Base-by-base conservation (phyloP, 2,888 invertebrate genomes). In the Eustalomyia histrio region DNA sequence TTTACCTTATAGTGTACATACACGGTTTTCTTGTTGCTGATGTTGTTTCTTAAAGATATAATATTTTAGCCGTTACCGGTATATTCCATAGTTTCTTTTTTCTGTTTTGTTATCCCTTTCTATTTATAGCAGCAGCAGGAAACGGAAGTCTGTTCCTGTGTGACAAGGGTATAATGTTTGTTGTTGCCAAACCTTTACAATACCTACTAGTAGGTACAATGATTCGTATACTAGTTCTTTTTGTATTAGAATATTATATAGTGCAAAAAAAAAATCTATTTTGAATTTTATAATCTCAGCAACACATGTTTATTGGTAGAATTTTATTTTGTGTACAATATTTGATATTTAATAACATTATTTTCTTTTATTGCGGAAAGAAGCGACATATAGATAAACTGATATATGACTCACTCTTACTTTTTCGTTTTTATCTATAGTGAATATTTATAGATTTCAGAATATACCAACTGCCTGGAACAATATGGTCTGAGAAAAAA, bases 41-140 rank as follows among this genome's bases (percentile, higher is more conserved):
- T 47, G 43, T 35, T 61, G n/a, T 74, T 63, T 74, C 73, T 72
- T 69, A 39, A 85, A 87, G 85, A 87, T 53, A 80, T 17, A 57
- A 58, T 72, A 67, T 61, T 75, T 75, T 75, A 79, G 68, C 52
- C 53, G 39, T 75, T 43, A 55, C 43, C 60, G 60, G 43, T 47
- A 43, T 43, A 47, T 47, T 47, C 14, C 43, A 24, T 63, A 39
- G 14, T 69, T 39, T 14, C 14, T 29, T 12, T 5, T 39, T 33
- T 9, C 52, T 33, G 10, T 33, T 9, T 55, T 33, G 10, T 60
- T 29, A 3, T 35, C 10, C 17, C 7, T 21, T 29, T 60, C 17
- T 35, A 60, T 10, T 73, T 35, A 16, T 18, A 50, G 58, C 29
- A 50, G 58, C 53, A 58, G 43, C 68, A 76, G 80, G 76, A 80